Evolutionary conservation across 1,140 invertebrate species (phyloP), one percentile per base, ranked within the genome.

Genomic region (Zaprionus lachaisei): DNA sequence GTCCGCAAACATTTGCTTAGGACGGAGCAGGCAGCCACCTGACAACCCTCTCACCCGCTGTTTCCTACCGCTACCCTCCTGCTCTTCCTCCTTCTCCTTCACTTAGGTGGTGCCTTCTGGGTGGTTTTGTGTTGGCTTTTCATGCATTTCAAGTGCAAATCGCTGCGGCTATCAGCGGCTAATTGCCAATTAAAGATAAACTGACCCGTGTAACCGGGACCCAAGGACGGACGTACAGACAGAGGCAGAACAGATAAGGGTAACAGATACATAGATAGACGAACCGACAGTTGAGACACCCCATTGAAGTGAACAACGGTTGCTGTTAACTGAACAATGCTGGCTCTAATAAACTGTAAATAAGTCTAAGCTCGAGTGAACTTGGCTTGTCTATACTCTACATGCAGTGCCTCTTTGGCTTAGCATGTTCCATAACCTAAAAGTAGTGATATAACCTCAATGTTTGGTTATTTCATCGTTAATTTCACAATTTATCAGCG

Each of bases 141-240:
- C 83, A 75, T 79, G 76, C 79, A 85, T 85, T 79, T 85, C 83
- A 71, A 74, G 79, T 81, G 83, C 77, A 87, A 83, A 89, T 87
- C 81, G 79, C 80, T 78, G 73, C 83, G 83, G 80, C 72, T 87
- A 87, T 87, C 84, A 89, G 83, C 67, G 77, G 55, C 83, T 87
- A 87, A 87, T 87, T 87, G 83, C 49, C 83, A 87, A 89, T 87
- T 87, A 89, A 89, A 87, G 80, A 80, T 75, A 75, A 86, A 83
- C 83, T 79, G 72, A 64, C 55, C 79, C 67, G 37, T 57, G 41
- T 70, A 56, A 49, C 41, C 47, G 7, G 20, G 11, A 22, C 17
- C 7, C 47, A 49, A 15, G 47, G 17, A 12, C 20, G 3, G 58
- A 26, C 60, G n/a, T 24, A 44, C 41, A 15, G 9, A 3, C 47